Evolutionary conservation across 2,888 invertebrate genomes (phyloP).

Genomic region (Geotrupes spiniger): DNA sequence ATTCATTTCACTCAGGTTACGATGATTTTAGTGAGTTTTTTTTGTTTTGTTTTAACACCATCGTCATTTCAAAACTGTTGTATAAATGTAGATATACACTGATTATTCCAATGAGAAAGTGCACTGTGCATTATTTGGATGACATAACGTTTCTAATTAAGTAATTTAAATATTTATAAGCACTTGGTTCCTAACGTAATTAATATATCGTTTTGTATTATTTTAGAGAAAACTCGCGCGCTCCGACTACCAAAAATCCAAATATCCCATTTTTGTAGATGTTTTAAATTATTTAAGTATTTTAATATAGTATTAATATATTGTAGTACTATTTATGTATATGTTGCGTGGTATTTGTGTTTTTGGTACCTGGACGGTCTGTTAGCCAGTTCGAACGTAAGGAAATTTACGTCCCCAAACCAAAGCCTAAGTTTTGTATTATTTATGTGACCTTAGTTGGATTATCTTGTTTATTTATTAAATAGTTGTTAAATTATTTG

Average conservation of each 20-base stretch:
- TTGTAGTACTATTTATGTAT: constrained; percentile 32
- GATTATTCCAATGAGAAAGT: constrained; percentile 44
- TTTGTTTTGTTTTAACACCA: constrained; percentile 10
- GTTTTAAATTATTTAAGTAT: constrained; percentile 23
- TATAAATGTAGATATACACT: constrained; percentile 47
- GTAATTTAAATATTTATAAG: constrained; percentile 48
- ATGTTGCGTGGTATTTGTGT: constrained; percentile 37
- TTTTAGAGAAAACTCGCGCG: constrained; percentile 37
- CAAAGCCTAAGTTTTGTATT: constrained; percentile 38
- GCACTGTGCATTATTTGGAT: constrained; percentile 34
- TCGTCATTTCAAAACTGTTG: constrained; percentile 25
- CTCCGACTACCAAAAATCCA: constrained; percentile 40
- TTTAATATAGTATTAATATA: constrained; percentile 28
- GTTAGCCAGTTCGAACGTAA: constrained; percentile 41
- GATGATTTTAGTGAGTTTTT: constrained; percentile 19
- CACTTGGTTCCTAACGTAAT: constrained; percentile 51
- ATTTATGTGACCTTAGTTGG: constrained; percentile 25
- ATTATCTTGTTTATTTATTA: constrained; percentile 26
- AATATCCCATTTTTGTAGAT: constrained; percentile 34
- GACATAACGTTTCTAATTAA: constrained; percentile 35
- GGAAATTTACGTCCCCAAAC: constrained; percentile 40
- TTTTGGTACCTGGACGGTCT: constrained; percentile 41
- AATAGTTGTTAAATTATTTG: constrained; percentile 25
- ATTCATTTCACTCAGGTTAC: constrained; percentile 25
- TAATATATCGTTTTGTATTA: constrained; percentile 43